Evolutionary conservation across 2,113 vertebrate genomes (phyloP), one percentile per base, ranked within the genome.

Genomic region (Paradoxurus hermaphroditus): DNA sequence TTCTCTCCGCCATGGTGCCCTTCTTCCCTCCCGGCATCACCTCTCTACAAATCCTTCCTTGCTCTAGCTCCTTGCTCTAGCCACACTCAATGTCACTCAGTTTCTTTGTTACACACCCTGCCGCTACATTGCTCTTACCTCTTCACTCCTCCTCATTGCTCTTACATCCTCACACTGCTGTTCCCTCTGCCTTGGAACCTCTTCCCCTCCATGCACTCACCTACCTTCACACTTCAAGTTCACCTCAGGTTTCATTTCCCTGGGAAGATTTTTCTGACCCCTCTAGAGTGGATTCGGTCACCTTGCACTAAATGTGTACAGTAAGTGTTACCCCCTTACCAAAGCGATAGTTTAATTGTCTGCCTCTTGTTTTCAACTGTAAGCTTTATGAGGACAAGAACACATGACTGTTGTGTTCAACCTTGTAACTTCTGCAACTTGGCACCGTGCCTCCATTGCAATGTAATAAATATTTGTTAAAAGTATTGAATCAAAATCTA

Each of bases 401-500:
- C 11, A 21, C 8, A 5, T 15, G 6, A 13, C 36, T 62, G 10
- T 63, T 86, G 39, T 77, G 5, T 27, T 82, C 75, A 79, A 63
- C 41, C 21, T 4, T 78, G 1, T 90, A 62, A 77, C 36, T 72
- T 94, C 6, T 75, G 8, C 44, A 44, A 44, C 44, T 44, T 53
- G 91, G 72, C 59, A 49, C 15, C 27, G 59, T n/a, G 34, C 12
- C 51, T 94, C 39, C 49, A 4, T 27, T 59, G 11, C 27, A 86
- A 77, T n/a, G 51, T 84, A n/a, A 21, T 41, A 79, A 91, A 59
- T 75, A 68, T 86, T 79, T 63, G 53, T 67, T 94, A 36, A 88
- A 49, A 49, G 31, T 46, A 29, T 34, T 72, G 31, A 97, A 75
- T 51, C 90, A 19, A 94, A 88, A 75, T 88, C 77, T n/a, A 70